A percentile compares a stretch with the other conserved stretches of the same genome.
Conservation (phyloP, 2,113 vertebrate species). For the Chitala chitala region DNA sequence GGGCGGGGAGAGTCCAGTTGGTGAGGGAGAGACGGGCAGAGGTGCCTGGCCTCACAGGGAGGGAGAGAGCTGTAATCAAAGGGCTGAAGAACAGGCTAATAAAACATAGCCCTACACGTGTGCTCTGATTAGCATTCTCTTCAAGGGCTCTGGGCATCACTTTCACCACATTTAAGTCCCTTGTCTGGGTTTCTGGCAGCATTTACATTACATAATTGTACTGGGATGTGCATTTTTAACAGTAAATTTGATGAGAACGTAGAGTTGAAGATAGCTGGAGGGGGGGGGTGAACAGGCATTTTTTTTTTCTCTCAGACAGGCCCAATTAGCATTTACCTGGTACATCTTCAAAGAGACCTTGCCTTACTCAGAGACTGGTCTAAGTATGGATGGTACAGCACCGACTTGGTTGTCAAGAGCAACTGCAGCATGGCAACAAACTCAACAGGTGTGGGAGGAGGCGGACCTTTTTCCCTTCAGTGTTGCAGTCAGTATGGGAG, state of each 20-base stretch:
- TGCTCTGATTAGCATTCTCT: neutral
- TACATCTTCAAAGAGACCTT: neutral
- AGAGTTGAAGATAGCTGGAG: neutral
- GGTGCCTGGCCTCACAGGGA: conserved; percentile 18
- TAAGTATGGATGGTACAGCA: neutral
- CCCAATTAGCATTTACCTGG: neutral
- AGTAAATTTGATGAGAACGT: neutral
- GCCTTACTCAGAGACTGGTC: neutral
- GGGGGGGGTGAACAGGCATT: neutral
- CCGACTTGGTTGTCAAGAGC: neutral
- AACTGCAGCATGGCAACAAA: neutral
- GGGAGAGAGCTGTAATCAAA: conserved; percentile 2
- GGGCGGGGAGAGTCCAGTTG: conserved; percentile 34
- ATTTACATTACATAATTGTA: neutral
- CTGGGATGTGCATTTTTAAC: neutral
- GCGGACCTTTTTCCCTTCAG: too few species aligned
- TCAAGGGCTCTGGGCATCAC: neutral
- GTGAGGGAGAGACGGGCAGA: neutral
- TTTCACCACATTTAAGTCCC: neutral
- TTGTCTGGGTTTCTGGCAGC: neutral
- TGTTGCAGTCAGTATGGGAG: too few species aligned
- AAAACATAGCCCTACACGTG: neutral
- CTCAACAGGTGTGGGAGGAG: neutral
- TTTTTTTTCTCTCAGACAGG: neutral
- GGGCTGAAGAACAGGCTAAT: too few species aligned